Evolutionary conservation across 2,888 invertebrate genomes (phyloP).

Genomic region (Heliconius ethilla): DNA sequence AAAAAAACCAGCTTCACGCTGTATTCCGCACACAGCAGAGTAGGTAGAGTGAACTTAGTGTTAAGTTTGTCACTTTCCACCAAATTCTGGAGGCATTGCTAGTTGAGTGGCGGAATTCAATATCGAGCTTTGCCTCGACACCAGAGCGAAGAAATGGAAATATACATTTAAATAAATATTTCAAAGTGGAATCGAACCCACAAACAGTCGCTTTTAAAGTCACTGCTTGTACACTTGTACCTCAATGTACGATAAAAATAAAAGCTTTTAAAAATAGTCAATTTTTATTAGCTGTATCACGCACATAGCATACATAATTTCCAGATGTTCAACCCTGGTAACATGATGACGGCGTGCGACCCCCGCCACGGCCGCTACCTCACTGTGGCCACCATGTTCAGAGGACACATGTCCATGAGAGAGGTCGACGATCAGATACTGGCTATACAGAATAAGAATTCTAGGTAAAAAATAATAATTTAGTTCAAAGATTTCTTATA

Average conservation of each 20-base stretch:
- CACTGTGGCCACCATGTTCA: slow-evolving; percentile 90
- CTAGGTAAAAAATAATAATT: slow-evolving; percentile 62
- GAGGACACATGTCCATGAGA: slow-evolving; percentile 91
- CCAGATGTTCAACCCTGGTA: slow-evolving; percentile 90
- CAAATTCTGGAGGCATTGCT: not conserved
- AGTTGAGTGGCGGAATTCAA: not conserved
- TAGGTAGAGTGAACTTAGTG: not conserved
- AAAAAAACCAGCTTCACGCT: not conserved
- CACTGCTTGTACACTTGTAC: too few relatives aligned
- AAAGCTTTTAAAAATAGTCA: too few relatives aligned
- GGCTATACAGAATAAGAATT: slow-evolving; percentile 90
- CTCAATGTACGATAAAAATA: too few relatives aligned
- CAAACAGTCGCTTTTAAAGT: too few relatives aligned
- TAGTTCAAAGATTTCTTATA: too few relatives aligned
- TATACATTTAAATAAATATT: not conserved
- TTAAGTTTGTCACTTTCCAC: not conserved
- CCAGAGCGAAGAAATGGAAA: not conserved
- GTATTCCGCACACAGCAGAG: not conserved
- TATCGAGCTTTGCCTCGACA: not conserved
- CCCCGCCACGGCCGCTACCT: slow-evolving; percentile 91
- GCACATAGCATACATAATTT: not conserved
- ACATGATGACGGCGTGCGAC: slow-evolving; percentile 94
- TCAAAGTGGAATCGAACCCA: too few relatives aligned
- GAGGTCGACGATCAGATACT: slow-evolving; percentile 91
- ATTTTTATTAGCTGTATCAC: too few relatives aligned